Base-by-base conservation (phyloP, 2,113 vertebrate species). In the Amblyopsis rosae region DNA sequence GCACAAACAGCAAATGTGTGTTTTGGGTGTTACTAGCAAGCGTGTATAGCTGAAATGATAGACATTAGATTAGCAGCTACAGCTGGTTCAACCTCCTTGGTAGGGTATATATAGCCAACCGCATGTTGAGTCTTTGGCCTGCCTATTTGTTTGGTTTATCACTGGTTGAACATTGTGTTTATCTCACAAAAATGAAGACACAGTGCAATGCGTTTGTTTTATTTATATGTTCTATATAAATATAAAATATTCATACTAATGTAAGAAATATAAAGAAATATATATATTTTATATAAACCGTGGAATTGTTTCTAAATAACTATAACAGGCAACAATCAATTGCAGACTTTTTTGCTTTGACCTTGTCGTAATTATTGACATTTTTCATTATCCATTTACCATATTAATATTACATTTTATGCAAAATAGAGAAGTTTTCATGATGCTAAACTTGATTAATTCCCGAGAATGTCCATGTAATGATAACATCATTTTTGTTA, bases 221-320 rank as follows among this genome's bases (percentile, higher is more conserved):
- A 79, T 81, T 86, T 19, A 70, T 13, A 72, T 59, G 63, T 76
- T 73, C 68, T 76, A 81, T 78, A 82, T 73, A 81, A 81, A 72
- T 86, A 81, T 62, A 81, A 76, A 85, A 74, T 53, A 32, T 57
- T 65, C 53, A 57, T 54, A 49, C 45, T 63, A 57, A 5, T 58
- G 17, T 58, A 76, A 49, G 55, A 66, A 55, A 73, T 63, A 60
- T 69, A 60, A 35, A 61, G 13, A 63, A 10, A 73, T 9, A 71
- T 6, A 66, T n/a, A 41, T 66, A 6, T 32, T 56, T 19, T 56
- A 16, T 17, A 56, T 56, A 19, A 17, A n/a, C 16, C 8, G 54
- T 19, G 54, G 19, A 4, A 19, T 17, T 17, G n/a, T 17, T 19
- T 17, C 54, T 8, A 17, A 56, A 17, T 17, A 19, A 56, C 35